phyloP scores from a whole-genome alignment of 2,113 vertebrate species.

The Hiodon alosoides region DNA sequence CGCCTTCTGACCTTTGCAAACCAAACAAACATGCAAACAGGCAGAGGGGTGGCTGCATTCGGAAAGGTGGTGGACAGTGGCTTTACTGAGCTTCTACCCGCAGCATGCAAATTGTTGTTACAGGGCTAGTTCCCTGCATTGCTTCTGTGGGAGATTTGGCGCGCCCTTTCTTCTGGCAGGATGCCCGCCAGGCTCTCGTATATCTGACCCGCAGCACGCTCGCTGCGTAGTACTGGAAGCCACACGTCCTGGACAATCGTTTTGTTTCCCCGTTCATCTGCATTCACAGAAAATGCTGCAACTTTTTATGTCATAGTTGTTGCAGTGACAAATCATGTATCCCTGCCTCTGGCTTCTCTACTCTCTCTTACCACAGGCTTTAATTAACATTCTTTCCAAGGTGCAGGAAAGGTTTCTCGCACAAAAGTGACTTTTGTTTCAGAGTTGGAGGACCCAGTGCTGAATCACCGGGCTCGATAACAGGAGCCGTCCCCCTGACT shows the following conservation, averaged over 20 bases:
- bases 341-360: background rate
- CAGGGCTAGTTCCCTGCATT: background rate
- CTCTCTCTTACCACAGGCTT: constrained; percentile 30
- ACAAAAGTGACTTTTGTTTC: constrained; percentile 18
- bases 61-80: background rate
- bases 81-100: background rate
- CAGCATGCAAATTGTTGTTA: background rate
- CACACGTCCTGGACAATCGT: too few species aligned
- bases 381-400: constrained; percentile 64
- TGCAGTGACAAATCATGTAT: background rate
- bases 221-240: too few species aligned
- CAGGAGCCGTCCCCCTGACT: background rate
- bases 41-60: too few species aligned
- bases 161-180: too few species aligned
- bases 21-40: too few species aligned
- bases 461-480: constrained; percentile 11
- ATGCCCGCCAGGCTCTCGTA: too few species aligned
- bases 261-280: too few species aligned
- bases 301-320: background rate
- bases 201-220: too few species aligned
- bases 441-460: background rate
- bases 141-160: too few species aligned
- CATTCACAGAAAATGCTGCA: too few species aligned
- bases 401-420: constrained; percentile 24
- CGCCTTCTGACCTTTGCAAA: too few species aligned